Base-by-base conservation (phyloP, 2,888 invertebrate genomes). In the Drosophila incognita region DNA sequence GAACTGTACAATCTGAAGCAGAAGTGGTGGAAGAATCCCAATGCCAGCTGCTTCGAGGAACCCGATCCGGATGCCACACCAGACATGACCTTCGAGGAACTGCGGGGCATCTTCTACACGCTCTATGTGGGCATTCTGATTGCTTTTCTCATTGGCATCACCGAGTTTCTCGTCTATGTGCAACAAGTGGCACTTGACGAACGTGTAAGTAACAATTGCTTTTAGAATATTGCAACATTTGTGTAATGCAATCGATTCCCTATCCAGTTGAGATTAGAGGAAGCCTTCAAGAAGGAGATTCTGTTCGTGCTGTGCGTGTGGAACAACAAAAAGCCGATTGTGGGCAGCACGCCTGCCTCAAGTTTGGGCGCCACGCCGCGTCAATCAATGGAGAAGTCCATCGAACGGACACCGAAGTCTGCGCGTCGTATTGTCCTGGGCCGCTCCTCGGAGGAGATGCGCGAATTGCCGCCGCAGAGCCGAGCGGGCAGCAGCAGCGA, bases 51-150 rank as follows among this genome's bases (percentile, higher is more conserved):
- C 60, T 40, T 61, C 11, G 52, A 79, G 46, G 89, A 77, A 1
- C 69, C 82, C 5, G 82, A 82, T 46, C 60, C 79, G 7, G 63
- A 73, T 0, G 83, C 65, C 13, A 90, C 92, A 0, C 79, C 79
- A 0, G 89, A 87, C 63, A 77, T 91, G 87, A 85, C 71, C 29
- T 91, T 93, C 38, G 90, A 89, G 33, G 97, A 98, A 92, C 97
- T 98, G 0, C 97, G 98, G 76, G 98, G 98, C 80, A 97, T 98
- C 61, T 98, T 98, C 92, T 95, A 98, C 27, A 97, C 98, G 5
- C 94, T 98, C 1, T 95, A 95, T 4, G 93, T 94, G 24, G 98
- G 98, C 2, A 95, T 96, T 51, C 90, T 94, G 1, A 92, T 96
- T 21, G 96, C 97, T 0, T 94, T 96, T 36, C 68, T 96, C 11